phyloP scores from a whole-genome alignment of 2,797 vertebrate genomes.

The Channa striata region DNA sequence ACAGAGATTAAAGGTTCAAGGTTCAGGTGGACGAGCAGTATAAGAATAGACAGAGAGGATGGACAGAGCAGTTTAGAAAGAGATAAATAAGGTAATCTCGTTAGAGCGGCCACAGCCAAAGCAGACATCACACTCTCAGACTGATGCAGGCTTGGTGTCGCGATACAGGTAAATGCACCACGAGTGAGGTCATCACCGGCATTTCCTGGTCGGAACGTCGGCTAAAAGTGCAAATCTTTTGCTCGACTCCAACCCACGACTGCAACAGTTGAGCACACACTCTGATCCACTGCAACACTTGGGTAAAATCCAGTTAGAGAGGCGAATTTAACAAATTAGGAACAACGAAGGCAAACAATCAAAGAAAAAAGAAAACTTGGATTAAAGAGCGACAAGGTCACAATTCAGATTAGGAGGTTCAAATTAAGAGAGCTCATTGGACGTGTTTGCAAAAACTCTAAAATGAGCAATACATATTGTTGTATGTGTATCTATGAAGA shows the following conservation, averaged over 20 bases:
- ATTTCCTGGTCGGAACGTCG: neutral
- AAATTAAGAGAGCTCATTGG: too few species aligned
- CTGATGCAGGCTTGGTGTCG: slow-evolving; percentile 29
- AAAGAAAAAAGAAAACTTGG: neutral
- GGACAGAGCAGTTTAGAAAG: slow-evolving; percentile 11
- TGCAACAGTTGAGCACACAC: neutral
- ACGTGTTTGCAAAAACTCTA: too few species aligned
- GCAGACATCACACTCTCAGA: slow-evolving; percentile 55
- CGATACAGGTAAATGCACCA: neutral
- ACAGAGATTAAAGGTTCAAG: slow-evolving; percentile 28
- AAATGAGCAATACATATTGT: too few species aligned
- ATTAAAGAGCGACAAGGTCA: neutral
- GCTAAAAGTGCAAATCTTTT: slow-evolving; percentile 1
- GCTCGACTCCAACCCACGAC: neutral
- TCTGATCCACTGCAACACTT: neutral
- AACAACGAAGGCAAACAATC: neutral
- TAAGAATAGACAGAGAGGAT: slow-evolving; percentile 56
- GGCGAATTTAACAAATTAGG: neutral
- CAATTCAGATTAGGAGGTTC: too few species aligned
- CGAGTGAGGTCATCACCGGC: neutral
- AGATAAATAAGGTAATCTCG: slow-evolving; percentile 53
- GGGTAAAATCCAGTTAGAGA: slow-evolving; percentile 9
- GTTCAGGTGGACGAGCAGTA: slow-evolving; percentile 28
- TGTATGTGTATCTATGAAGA: too few species aligned
- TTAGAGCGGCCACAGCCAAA: slow-evolving; percentile 46